A percentile compares a stretch with the other conserved stretches of the same genome.
phyloP scores from a whole-genome alignment of 2,797 vertebrate genomes.

The Okamejei kenojei region DNA sequence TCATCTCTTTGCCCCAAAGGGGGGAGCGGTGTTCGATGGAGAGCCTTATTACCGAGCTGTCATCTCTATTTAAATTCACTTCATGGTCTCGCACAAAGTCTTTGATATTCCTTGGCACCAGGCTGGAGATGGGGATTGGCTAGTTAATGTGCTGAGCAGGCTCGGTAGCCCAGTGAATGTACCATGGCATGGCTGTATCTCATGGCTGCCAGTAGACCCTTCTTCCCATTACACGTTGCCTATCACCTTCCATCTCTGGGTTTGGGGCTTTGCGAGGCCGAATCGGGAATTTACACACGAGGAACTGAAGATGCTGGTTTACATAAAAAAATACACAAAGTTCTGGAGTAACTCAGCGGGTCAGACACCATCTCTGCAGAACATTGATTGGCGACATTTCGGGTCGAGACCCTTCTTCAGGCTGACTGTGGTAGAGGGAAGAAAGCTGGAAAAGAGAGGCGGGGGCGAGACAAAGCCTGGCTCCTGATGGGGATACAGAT shows the following conservation, averaged over 20 bases:
- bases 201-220: neutral
- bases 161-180: neutral
- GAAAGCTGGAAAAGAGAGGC: too few relatives aligned
- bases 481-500: too few relatives aligned
- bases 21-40: slow-evolving; percentile 63
- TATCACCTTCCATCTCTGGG: neutral
- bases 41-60: slow-evolving; percentile 91
- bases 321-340: too few relatives aligned
- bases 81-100: slow-evolving; percentile 65
- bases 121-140: slow-evolving; percentile 11
- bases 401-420: too few relatives aligned
- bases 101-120: slow-evolving; percentile 33
- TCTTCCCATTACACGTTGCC: neutral
- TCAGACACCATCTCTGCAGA: too few relatives aligned
- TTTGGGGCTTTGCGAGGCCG: neutral
- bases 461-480: too few relatives aligned
- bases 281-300: too few relatives aligned
- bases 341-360: too few relatives aligned
- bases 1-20: slow-evolving; percentile 73
- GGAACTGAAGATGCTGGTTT: too few relatives aligned
- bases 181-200: neutral
- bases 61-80: slow-evolving; percentile 94
- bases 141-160: slow-evolving; percentile 22
- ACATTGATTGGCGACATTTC: too few relatives aligned
- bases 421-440: too few relatives aligned